phyloP scores from a whole-genome alignment of 2,113 vertebrate species.

The Elaphurus davidianus region DNA sequence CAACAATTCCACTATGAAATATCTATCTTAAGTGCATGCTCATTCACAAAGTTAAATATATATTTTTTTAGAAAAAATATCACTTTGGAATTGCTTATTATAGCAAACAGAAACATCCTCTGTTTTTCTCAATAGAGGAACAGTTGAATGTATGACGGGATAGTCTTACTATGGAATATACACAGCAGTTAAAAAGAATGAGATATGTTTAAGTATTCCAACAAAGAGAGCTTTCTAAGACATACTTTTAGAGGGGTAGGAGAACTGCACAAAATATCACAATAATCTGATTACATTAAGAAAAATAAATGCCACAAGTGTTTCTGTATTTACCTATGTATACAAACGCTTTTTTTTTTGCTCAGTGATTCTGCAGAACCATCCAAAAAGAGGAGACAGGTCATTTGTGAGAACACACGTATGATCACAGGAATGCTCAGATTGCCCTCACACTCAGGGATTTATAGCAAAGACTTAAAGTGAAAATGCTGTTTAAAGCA shows the following conservation, averaged over 20 bases:
- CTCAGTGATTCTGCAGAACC: neutral
- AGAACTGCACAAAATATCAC: neutral
- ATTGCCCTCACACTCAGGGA: neutral
- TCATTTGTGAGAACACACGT: neutral
- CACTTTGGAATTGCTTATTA: neutral
- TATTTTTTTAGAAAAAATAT: neutral
- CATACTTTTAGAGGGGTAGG: neutral
- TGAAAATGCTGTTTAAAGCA: neutral
- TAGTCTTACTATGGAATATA: neutral
- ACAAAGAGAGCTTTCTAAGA: neutral
- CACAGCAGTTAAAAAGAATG: neutral
- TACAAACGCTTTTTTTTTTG: neutral
- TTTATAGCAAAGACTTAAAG: neutral
- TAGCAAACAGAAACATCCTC: neutral
- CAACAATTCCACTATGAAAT: neutral
- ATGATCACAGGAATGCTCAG: neutral
- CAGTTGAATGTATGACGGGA: fast-evolving
- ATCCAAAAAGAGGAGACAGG: neutral
- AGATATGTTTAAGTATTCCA: neutral
- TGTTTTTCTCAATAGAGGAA: neutral
- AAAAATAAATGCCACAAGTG: neutral
- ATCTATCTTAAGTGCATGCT: neutral
- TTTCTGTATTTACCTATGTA: neutral
- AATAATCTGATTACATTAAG: neutral
- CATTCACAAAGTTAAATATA: neutral